These are phyloP conservation scores for Glareola pratincola DNA, from an alignment of 2,113 vertebrate genomes.

Conservation along the genomic window DNA sequence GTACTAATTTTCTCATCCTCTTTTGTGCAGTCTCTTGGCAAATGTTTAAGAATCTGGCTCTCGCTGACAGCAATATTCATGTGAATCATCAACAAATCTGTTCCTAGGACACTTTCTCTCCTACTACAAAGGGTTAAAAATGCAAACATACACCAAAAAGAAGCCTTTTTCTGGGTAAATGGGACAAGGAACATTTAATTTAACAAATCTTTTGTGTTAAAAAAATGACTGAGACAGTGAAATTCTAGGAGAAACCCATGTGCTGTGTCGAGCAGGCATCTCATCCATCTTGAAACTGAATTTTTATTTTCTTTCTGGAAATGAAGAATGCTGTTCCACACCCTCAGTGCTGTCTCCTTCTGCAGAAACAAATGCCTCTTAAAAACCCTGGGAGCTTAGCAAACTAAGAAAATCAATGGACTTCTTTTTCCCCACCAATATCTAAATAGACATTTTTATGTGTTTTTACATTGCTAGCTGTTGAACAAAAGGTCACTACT, in stretches of 20 bases:
- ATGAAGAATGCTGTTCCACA: not conserved
- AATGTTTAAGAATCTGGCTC: not conserved
- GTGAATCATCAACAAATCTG: not conserved
- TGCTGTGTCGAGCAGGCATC: not conserved
- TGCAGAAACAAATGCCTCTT: constrained; percentile 21
- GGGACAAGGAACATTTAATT: not conserved
- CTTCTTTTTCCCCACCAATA: constrained; percentile 15
- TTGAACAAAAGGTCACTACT: constrained; percentile 69
- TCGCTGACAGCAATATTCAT: not conserved
- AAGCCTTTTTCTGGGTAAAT: not conserved
- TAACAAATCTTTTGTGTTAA: not conserved
- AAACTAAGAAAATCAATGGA: constrained; percentile 59
- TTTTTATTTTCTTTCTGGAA: not conserved
- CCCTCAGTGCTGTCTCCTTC: not conserved
- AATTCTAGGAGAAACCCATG: not conserved
- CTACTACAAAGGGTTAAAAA: not conserved
- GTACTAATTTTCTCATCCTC: not conserved
- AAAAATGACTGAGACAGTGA: not conserved
- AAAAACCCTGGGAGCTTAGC: not conserved
- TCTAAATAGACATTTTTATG: constrained; percentile 65
- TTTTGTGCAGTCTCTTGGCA: not conserved
- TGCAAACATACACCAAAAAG: not conserved
- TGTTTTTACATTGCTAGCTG: constrained; percentile 20
- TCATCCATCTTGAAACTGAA: not conserved
- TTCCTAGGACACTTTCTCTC: not conserved